Evolutionary conservation across 2,888 invertebrate genomes (phyloP), one percentile per base, ranked within the genome.

Genomic region (Nomada ferruginata): DNA sequence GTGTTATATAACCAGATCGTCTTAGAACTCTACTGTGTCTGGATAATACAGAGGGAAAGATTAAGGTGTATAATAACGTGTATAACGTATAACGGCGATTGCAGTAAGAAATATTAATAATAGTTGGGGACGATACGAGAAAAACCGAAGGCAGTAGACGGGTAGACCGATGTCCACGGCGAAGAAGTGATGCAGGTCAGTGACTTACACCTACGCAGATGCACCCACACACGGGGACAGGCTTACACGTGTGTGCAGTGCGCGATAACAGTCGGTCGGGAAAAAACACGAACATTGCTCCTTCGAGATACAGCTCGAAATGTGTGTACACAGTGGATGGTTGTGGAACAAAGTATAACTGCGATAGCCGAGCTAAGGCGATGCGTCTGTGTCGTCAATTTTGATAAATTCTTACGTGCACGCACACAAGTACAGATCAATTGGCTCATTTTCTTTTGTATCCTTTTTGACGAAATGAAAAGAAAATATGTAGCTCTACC

Each of bases 181-280:
- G 79, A 79, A 78, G 80, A 65, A 80, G 85, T 89, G 83, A 86
- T 87, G 90, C 89, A 90, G 90, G 90, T 90, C 90, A 89, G 90
- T 87, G 87, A 82, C 80, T 87, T 82, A 69, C 74, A 74, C 82
- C 85, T 73, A 86, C 85, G 85, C 81, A 71, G 78, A 85, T 81
- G 75, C 85, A 82, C 84, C 78, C 74, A 85, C 85, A 79, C 79
- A 52, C 20, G n/a, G n/a, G 20, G 2, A 50, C 60, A 7, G 55
- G 2, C 36, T 42, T 57, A 29, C 69, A 65, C 66, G 53, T 65
- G 73, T 73, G 55, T 64, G 71, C 63, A n/a, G 11, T 36, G 23
- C 18, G 44, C 70, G 81, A 73, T 78, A 78, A 76, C 76, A 26
- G n/a, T 13, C 23, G 10, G 63, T 70, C 52, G 47, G 52, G 79